A percentile compares a stretch with the other conserved stretches of the same genome.
Conservation (phyloP, 2,113 vertebrate genomes). For the Saccopteryx leptura region DNA sequence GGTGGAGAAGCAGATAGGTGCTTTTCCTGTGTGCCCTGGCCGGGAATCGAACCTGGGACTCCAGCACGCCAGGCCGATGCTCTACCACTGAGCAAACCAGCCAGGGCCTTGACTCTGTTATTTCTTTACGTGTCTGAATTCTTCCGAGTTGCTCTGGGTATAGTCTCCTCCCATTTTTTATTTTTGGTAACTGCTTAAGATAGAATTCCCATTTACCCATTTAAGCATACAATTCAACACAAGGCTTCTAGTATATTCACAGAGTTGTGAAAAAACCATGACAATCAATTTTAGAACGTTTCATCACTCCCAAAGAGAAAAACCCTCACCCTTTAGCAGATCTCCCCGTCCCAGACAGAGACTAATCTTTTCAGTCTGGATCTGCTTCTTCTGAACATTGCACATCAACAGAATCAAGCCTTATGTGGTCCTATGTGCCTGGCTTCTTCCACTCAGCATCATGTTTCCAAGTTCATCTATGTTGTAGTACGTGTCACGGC, state of each 20-base stretch:
- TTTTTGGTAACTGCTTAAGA: neutral
- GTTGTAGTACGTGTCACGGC: neutral
- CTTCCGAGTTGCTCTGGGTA: neutral
- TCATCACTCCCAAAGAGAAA: neutral
- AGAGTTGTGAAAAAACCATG: neutral
- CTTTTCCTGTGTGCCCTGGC: no score
- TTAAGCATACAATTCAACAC: neutral
- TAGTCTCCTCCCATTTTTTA: neutral
- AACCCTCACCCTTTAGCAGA: neutral
- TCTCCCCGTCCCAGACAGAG: neutral
- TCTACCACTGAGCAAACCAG: no score
- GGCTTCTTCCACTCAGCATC: neutral
- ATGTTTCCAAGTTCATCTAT: neutral
- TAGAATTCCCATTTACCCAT: neutral
- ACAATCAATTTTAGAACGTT: neutral
- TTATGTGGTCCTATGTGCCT: neutral
- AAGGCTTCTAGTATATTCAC: neutral
- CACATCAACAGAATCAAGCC: neutral
- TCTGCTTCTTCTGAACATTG: slow-evolving; percentile 1
- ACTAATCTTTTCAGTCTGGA: neutral
- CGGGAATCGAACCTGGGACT: no score
- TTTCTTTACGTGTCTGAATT: neutral
- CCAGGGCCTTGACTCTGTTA: neutral
- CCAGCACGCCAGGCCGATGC: no score
- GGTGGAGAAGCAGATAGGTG: no score